A percentile compares a stretch with the other conserved stretches of the same genome.
Conservation (phyloP, 2,888 invertebrate genomes). For the Nowickia ferox region DNA sequence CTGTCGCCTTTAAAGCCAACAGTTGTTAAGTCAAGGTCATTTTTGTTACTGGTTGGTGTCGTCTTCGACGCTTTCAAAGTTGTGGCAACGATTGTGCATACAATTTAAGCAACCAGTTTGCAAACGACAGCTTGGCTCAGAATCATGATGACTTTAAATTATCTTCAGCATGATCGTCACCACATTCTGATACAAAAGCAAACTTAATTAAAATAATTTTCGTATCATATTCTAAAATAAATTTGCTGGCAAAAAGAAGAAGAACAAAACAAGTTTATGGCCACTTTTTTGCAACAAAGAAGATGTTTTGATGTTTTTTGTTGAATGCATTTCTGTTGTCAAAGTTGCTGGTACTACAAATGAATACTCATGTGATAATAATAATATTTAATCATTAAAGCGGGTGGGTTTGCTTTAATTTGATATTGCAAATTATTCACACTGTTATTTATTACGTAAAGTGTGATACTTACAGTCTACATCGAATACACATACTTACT, state of each 20-base stretch:
- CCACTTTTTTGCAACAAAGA: slow-evolving; percentile 20
- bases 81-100: slow-evolving; percentile 2
- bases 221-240: slow-evolving; percentile 36
- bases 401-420: slow-evolving; percentile 24
- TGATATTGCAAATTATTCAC: slow-evolving; percentile 5
- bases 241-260: slow-evolving; percentile 1
- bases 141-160: slow-evolving; percentile 14
- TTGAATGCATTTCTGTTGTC: not conserved
- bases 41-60: slow-evolving; percentile 14
- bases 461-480: not conserved
- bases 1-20: slow-evolving; percentile 60
- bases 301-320: not conserved
- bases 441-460: not conserved
- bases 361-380: not conserved
- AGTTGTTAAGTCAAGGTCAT: slow-evolving; percentile 68
- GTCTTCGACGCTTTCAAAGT: slow-evolving; percentile 48
- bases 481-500: not conserved
- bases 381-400: slow-evolving; percentile 21
- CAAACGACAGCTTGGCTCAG: slow-evolving; percentile 17
- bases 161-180: slow-evolving; percentile 32
- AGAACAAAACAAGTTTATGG: slow-evolving; percentile 60
- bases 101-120: slow-evolving; percentile 28
- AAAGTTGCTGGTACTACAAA: not conserved
- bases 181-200: not conserved
- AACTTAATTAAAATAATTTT: slow-evolving; percentile 21